Base-by-base conservation (phyloP, 1,140 invertebrate species). In the Eupeodes corollae region DNA sequence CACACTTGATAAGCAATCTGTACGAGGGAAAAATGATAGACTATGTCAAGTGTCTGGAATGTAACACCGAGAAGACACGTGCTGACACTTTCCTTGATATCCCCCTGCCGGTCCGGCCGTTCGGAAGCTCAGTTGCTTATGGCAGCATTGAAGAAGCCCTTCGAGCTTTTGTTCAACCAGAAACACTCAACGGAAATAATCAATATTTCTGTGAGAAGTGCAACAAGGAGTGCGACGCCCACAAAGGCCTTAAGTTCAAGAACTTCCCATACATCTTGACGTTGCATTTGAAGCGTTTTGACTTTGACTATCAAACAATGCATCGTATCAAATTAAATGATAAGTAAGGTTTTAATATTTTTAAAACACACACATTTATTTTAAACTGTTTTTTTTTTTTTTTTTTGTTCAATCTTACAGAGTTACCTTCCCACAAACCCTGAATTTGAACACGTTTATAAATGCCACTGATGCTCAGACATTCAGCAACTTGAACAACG, bases 301-400 rank as follows among this genome's bases (percentile, higher is more conserved):
- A 92, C 70, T 93, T 92, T 70, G 90, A 94, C 66, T 91, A 90
- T 56, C 78, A 78, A 44, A 88, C 83, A 10, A 79, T 89, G 70
- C 85, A 88, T 60, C 74, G 90, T 50, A 88, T 93, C 48, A 95
- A 95, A 71, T 71, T 94, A 16, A 93, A 93, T 71, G 88, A 95
- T 68, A 87, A 82, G 88, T 91, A 70, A 73, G 75, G 70, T 6
- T n/a, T 33, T 15, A 8, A 26, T 37, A 18, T 33, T 31, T 21
- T 19, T 46, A 15, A 26, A 26, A 26, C 13, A 13, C 15, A 26
- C 8, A 26, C 3, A 26, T 5, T 26, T 26, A 8, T 26, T 26
- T 5, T 16, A 11, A 34, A 19, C 47, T 51, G 31, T n/a, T 32
- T 5, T 8, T 48, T 34, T 9, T 14, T 15, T 19, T 26, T 51